These are phyloP conservation scores for Oreamnos americanus DNA, from an alignment of 2,113 vertebrate genomes.

Conservation along the genomic window DNA sequence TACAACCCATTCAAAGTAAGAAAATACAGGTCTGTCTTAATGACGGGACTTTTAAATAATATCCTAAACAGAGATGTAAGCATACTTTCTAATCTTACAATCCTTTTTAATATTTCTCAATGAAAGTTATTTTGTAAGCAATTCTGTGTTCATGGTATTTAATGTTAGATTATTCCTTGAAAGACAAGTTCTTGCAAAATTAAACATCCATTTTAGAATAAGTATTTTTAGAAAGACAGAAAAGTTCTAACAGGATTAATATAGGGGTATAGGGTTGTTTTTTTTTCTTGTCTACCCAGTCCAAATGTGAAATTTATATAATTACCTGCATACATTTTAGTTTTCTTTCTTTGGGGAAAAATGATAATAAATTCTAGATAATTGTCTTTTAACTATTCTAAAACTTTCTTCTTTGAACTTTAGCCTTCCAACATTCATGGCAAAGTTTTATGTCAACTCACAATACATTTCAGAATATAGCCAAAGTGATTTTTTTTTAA, in stretches of 20 bases:
- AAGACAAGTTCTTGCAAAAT: not conserved
- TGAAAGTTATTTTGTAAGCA: not conserved
- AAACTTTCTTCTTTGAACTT: constrained; percentile 77
- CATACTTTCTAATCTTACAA: not conserved
- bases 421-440: constrained; percentile 61
- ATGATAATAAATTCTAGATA: constrained; percentile 77
- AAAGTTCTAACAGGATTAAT: constrained; percentile 50
- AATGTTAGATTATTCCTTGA: not conserved
- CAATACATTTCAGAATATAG: not conserved
- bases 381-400: constrained; percentile 76
- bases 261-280: not conserved
- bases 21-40: not conserved
- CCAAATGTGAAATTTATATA: constrained; percentile 79
- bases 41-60: not conserved
- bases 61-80: not conserved
- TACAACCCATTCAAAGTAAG: not conserved
- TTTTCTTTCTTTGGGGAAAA: constrained; percentile 68
- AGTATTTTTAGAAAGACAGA: constrained; percentile 10
- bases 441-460: constrained; percentile 66
- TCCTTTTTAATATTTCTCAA: not conserved
- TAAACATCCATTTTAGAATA: not conserved
- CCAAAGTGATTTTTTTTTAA: not conserved
- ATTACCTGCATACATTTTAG: constrained; percentile 72
- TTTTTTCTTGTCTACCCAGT: constrained; percentile 36
- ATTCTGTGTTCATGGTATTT: not conserved